Evolutionary conservation across 1,140 invertebrate genomes (phyloP), one percentile per base, ranked within the genome.

Genomic region (Leptestheria dahalacensis): DNA sequence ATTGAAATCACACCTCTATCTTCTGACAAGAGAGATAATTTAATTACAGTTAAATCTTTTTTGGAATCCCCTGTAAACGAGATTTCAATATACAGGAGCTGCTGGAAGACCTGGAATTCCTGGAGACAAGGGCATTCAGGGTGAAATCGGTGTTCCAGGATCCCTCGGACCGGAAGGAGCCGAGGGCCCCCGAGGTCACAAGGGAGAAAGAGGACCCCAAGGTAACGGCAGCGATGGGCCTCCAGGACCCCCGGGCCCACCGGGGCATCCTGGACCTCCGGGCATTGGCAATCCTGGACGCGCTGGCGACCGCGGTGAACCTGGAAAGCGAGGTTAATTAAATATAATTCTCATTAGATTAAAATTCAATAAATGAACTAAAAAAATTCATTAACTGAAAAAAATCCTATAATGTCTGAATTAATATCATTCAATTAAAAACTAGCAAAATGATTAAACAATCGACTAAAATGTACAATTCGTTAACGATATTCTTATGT

Each of bases 211-310:
- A 68, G 84, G 85, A 1, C 69, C 71, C 0, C 78, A 84, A 68
- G 84, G 83, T 1, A 65, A 82, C 41, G 82, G 82, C 0, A 62
- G 78, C 2, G 83, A 83, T 70, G 85, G 85, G 15, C 77, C 79
- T 1, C 71, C 77, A 50, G 85, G 84, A 47, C 73, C 77, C 1
- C 71, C 75, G 65, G 84, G 84, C 52, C 59, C 72, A 57, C 76
- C 77, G 73, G 83, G 82, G 59, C 72, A 77, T 47, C 72, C 76
- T 57, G 83, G 83, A 26, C 77, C 78, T 54, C 73, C 78, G 26
- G 83, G 82, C 6, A 64, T 77, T 46, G 80, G 80, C 54, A 67
- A 74, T 20, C 71, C 74, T 6, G 79, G 82, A 6, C 73, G 77
- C 65, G 70, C 72, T 52, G 82, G 83, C 12, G 77, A 79, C 50